Evolutionary conservation across 2,888 invertebrate species (phyloP).

Genomic region (Agrotis ipsilon): DNA sequence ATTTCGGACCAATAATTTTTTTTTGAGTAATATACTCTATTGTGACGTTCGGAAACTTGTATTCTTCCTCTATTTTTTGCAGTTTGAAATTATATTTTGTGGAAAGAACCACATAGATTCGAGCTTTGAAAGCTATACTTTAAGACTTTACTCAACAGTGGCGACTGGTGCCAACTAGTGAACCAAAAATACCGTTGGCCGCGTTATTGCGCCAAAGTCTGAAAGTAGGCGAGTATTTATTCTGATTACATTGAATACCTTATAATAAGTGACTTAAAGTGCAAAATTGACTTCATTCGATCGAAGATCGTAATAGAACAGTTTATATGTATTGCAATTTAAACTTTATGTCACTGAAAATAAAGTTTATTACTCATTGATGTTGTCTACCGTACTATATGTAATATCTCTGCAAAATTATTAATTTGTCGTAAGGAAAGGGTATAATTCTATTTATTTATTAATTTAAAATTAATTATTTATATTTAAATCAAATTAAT

Average conservation of each 20-base stretch:
- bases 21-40: too few relatives aligned
- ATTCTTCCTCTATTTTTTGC: too few relatives aligned
- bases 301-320: background rate
- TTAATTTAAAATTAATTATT: constrained; percentile 37
- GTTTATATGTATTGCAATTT: background rate
- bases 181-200: too few relatives aligned
- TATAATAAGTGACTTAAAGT: background rate
- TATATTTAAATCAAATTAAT: constrained; percentile 28
- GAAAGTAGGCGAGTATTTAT: background rate
- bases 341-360: background rate
- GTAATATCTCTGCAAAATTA: constrained; percentile 21
- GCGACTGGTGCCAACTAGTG: too few relatives aligned
- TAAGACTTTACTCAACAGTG: too few relatives aligned
- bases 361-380: background rate
- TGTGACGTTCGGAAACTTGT: too few relatives aligned
- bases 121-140: too few relatives aligned
- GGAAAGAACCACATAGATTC: too few relatives aligned
- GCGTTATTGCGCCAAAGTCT: too few relatives aligned
- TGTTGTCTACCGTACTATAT: background rate
- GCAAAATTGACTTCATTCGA: background rate
- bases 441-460: constrained; percentile 49
- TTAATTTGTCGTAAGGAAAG: constrained; percentile 46
- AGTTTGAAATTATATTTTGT: too few relatives aligned
- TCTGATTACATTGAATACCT: constrained; percentile 1
- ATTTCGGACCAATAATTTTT: too few relatives aligned